A percentile compares a stretch with the other conserved stretches of the same genome.
Evolutionary conservation across 1,140 invertebrate species (phyloP).

Genomic region (Homarus americanus): DNA sequence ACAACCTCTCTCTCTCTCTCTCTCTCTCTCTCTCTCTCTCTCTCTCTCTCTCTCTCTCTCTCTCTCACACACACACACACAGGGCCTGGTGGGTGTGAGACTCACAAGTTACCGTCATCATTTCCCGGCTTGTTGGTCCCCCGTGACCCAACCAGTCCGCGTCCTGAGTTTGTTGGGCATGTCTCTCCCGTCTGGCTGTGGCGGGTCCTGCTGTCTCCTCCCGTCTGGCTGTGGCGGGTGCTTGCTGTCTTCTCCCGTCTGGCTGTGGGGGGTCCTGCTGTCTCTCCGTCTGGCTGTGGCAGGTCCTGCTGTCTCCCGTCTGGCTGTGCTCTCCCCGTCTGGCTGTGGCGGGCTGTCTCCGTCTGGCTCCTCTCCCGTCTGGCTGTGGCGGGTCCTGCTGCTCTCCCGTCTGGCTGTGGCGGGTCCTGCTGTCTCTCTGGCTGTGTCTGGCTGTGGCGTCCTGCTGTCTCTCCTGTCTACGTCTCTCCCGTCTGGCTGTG

Average conservation of each 20-base stretch:
- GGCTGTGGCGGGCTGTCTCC: too few relatives aligned
- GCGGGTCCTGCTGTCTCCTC: background rate
- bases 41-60: slow-evolving; percentile 49
- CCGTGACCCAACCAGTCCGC: slow-evolving; percentile 48
- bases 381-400: too few relatives aligned
- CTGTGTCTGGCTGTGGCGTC: too few relatives aligned
- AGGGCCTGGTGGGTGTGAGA: background rate
- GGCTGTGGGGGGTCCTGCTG: background rate
- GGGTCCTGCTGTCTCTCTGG: too few relatives aligned
- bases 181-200: background rate
- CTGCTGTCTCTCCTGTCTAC: too few relatives aligned
- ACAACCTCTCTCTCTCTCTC: slow-evolving; percentile 22
- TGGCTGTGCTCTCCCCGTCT: too few relatives aligned
- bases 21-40: slow-evolving; percentile 55
- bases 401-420: too few relatives aligned
- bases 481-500: too few relatives aligned
- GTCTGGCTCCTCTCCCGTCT: too few relatives aligned
- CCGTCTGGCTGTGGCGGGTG: background rate
- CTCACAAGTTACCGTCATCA: slow-evolving; percentile 49
- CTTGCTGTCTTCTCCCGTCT: background rate
- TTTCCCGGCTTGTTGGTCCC: slow-evolving; percentile 67
- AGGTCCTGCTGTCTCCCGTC: too few relatives aligned
- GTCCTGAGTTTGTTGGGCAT: slow-evolving; percentile 48
- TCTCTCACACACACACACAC: slow-evolving; percentile 55
- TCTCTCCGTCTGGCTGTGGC: background rate